Conservation (phyloP, 2,113 vertebrate genomes). For the Plestiodon gilberti region DNA sequence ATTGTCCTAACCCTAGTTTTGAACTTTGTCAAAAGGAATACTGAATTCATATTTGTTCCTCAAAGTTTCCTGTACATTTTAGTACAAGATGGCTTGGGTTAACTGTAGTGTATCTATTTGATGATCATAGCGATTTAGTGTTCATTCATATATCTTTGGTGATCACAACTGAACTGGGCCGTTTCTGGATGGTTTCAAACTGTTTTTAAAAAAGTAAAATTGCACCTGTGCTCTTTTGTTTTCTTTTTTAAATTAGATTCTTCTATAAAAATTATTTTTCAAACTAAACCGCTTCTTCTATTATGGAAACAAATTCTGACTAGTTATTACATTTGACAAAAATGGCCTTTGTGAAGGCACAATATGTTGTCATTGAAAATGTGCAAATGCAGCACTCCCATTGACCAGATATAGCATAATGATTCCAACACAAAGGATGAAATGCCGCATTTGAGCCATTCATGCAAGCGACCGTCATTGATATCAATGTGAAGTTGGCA, state of each 20-base stretch:
- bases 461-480: conserved; percentile 1
- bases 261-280: neutral
- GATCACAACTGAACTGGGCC: neutral
- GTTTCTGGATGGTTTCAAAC: neutral
- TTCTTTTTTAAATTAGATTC: neutral
- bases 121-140: neutral
- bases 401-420: conserved; percentile 15
- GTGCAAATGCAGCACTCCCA: conserved; percentile 26
- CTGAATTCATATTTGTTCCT: neutral
- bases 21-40: neutral
- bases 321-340: conserved; percentile 29
- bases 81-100: neutral
- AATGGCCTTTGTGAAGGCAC: conserved; percentile 33
- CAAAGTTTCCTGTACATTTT: neutral
- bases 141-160: neutral
- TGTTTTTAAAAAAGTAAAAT: neutral
- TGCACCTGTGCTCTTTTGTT: neutral
- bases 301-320: conserved; percentile 20
- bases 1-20: neutral
- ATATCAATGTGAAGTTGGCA: neutral
- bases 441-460: neutral
- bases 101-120: neutral
- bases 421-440: conserved; percentile 1
- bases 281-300: conserved; percentile 7
- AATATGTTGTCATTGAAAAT: conserved; percentile 29